Conservation (phyloP, 2,888 invertebrate genomes). For the Yponomeuta sedellus region DNA sequence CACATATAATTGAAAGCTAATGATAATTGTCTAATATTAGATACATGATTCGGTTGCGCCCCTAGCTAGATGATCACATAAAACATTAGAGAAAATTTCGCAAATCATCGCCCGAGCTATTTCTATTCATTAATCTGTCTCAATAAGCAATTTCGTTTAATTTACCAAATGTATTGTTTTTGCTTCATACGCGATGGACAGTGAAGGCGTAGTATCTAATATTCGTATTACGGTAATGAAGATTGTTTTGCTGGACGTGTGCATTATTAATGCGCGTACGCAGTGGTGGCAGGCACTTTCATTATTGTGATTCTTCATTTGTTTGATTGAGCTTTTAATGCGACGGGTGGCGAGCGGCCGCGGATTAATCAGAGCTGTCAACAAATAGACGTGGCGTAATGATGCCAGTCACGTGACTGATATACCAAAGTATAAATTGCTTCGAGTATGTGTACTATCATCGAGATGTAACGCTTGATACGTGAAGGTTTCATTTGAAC, state of each 20-base stretch:
- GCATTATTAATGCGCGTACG: constrained; percentile 76
- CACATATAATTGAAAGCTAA: constrained; percentile 20
- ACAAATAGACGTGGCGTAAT: constrained; percentile 57
- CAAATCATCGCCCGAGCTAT: constrained; percentile 51
- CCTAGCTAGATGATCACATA: not conserved
- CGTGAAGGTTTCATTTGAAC: constrained; percentile 45
- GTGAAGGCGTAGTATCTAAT: constrained; percentile 23
- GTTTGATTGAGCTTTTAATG: constrained; percentile 76
- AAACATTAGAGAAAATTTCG: constrained; percentile 35
- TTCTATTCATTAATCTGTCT: constrained; percentile 42
- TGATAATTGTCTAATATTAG: constrained; percentile 46
- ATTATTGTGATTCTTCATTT: constrained; percentile 76
- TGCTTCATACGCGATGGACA: constrained; percentile 24
- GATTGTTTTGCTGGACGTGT: constrained; percentile 67
- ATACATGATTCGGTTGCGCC: not conserved
- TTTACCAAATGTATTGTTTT: constrained; percentile 13
- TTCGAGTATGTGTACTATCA: not conserved
- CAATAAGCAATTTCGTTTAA: constrained; percentile 18
- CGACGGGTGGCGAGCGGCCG: constrained; percentile 55
- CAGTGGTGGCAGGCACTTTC: constrained; percentile 56
- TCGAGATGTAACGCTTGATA: constrained; percentile 37
- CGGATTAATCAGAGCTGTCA: constrained; percentile 65
- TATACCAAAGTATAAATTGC: not conserved
- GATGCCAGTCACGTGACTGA: constrained; percentile 57
- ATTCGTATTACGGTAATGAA: constrained; percentile 71